Conservation (phyloP, 2,888 invertebrate genomes). For the Diloba caeruleocephala region DNA sequence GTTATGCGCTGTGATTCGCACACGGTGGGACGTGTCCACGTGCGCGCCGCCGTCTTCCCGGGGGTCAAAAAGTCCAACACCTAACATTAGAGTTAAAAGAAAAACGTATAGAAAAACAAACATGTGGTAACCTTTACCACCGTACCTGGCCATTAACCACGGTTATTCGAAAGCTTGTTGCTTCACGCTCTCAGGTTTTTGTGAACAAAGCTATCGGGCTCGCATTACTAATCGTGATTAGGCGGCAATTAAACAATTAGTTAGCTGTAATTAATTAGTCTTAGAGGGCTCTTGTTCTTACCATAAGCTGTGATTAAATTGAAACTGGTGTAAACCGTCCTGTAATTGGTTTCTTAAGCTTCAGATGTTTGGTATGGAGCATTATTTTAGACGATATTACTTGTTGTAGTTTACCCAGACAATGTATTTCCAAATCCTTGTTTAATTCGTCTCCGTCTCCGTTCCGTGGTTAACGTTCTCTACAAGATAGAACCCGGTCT, state of each 20-base stretch:
- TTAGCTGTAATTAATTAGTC: conserved; percentile 61
- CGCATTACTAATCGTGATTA: conserved; percentile 74
- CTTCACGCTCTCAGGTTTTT: conserved; percentile 41
- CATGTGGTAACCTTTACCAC: conserved; percentile 13
- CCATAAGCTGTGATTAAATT: conserved; percentile 19
- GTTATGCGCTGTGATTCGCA: too few relatives aligned
- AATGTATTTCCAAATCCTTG: too few relatives aligned
- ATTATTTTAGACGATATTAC: too few relatives aligned
- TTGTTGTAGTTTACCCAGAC: too few relatives aligned
- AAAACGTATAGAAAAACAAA: conserved; percentile 14
- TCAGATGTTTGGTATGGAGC: too few relatives aligned
- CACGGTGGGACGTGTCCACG: too few relatives aligned
- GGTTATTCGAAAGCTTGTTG: conserved; percentile 18
- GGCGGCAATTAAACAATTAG: conserved; percentile 78
- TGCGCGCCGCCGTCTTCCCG: too few relatives aligned
- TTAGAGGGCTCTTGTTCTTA: conserved; percentile 14
- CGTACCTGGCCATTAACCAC: conserved; percentile 19
- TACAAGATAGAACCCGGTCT: too few relatives aligned
- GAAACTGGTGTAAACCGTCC: background rate
- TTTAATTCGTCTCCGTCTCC: too few relatives aligned
- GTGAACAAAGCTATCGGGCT: conserved; percentile 48
- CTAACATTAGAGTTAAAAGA: too few relatives aligned
- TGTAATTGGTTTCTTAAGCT: background rate
- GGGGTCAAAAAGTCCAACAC: too few relatives aligned
- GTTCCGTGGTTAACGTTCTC: too few relatives aligned